These are phyloP conservation scores for Pseudorhombus dupliciocellatus DNA, from an alignment of 2,113 vertebrate genomes.

Conservation along the genomic window DNA sequence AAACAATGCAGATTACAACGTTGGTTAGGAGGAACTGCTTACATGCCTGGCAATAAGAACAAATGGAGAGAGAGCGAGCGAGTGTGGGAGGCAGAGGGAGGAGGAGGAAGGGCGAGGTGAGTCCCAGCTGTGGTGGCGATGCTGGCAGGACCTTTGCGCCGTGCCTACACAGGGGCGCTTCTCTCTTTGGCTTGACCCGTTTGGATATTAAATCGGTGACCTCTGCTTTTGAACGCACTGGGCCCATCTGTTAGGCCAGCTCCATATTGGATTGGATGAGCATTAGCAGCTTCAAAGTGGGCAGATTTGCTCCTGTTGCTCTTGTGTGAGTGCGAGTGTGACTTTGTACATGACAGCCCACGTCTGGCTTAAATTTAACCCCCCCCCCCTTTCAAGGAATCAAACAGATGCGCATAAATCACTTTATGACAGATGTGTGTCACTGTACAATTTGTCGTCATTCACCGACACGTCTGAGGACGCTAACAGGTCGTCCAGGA, in stretches of 20 bases:
- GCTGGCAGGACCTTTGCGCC: constrained; percentile 64
- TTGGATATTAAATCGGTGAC: constrained; percentile 71
- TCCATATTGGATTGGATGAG: constrained; percentile 74
- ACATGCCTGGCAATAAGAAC: constrained; percentile 54
- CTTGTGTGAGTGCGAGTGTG: constrained; percentile 7
- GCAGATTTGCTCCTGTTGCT: constrained; percentile 66
- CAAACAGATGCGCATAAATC: constrained; percentile 24
- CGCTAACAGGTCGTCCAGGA: constrained; percentile 42
- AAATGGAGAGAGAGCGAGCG: constrained; percentile 22
- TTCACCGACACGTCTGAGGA: constrained; percentile 26
- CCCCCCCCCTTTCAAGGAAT: constrained; percentile 22
- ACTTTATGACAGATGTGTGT: constrained; percentile 15
- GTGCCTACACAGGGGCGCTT: constrained; percentile 60
- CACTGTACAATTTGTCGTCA: constrained; percentile 34
- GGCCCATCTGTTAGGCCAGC: constrained; percentile 74
- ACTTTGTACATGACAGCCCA: constrained; percentile 22
- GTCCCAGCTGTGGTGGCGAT: constrained; percentile 67
- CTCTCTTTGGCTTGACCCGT: constrained; percentile 67
- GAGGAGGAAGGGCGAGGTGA: constrained; percentile 21
- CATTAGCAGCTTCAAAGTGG: constrained; percentile 70
- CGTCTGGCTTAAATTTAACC: constrained; percentile 45
- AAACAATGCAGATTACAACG: constrained; percentile 66
- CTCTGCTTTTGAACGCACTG: constrained; percentile 74
- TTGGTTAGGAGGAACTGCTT: constrained; percentile 45
- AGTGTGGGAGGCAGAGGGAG: constrained; percentile 25